Evolutionary conservation across 2,888 invertebrate genomes (phyloP).

Genomic region (Drosophila percnosoma): DNA sequence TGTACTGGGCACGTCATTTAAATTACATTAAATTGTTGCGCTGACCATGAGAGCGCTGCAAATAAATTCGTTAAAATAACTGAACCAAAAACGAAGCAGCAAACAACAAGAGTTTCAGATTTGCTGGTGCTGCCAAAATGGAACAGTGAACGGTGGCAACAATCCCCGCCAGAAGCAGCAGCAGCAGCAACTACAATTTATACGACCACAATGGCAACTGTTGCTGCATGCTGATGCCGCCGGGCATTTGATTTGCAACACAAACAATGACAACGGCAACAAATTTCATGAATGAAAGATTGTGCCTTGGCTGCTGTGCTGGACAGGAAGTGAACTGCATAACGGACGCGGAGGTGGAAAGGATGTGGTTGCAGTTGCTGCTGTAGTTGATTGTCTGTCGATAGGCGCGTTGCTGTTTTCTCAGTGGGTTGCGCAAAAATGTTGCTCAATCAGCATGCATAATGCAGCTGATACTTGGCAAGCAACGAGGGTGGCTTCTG

Average conservation of each 20-base stretch:
- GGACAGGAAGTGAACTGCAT: constrained; percentile 79
- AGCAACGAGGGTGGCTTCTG: constrained; percentile 75
- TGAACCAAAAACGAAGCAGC: constrained; percentile 71
- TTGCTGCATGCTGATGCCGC: constrained; percentile 52
- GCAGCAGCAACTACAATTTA: constrained; percentile 54
- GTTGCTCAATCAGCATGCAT: constrained; percentile 81
- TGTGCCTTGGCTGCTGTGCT: constrained; percentile 52
- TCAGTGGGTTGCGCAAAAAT: constrained; percentile 80
- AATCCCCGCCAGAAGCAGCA: constrained; percentile 60
- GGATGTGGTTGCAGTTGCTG: constrained; percentile 72
- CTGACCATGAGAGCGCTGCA: constrained; percentile 81
- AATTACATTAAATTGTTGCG: constrained; percentile 84
- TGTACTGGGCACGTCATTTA: constrained; percentile 82
- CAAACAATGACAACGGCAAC: constrained; percentile 82
- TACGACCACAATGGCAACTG: constrained; percentile 55
- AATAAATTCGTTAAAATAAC: constrained; percentile 82
- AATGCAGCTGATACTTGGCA: constrained; percentile 65
- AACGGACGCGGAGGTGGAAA: constrained; percentile 81
- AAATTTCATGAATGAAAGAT: constrained; percentile 81
- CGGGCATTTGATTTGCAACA: constrained; percentile 80
- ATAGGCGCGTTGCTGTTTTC: constrained; percentile 80
- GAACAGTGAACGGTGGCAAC: constrained; percentile 66
- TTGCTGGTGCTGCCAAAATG: constrained; percentile 65
- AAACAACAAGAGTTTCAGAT: constrained; percentile 22
- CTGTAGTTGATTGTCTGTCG: constrained; percentile 66